These are phyloP conservation scores for Onthophagus sagittarius DNA, from an alignment of 2,888 invertebrate genomes.

Conservation along the genomic window DNA sequence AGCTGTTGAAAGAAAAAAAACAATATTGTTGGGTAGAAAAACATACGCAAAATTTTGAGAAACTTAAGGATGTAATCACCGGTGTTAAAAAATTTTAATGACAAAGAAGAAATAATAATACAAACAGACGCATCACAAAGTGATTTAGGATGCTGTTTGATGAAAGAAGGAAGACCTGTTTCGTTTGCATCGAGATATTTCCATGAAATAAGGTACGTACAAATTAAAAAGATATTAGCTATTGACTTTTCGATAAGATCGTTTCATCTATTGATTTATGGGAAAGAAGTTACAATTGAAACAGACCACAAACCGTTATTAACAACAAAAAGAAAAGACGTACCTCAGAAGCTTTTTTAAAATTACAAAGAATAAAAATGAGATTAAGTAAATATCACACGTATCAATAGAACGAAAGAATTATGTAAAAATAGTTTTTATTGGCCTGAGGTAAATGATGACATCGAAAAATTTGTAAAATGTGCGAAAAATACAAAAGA, in stretches of 20 bases:
- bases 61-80: slow-evolving; percentile 15
- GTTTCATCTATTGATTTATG: background rate
- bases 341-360: background rate
- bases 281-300: background rate
- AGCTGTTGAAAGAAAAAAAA: slow-evolving; percentile 3
- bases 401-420: too few species aligned
- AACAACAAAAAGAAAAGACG: background rate
- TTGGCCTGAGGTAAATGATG: too few species aligned
- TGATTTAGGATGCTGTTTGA: slow-evolving; percentile 30
- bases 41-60: background rate
- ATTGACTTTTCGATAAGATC: slow-evolving; percentile 14
- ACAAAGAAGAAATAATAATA: slow-evolving; percentile 14
- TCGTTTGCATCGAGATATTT: background rate
- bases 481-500: too few species aligned
- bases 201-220: slow-evolving; percentile 16
- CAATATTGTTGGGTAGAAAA: slow-evolving; percentile 8
- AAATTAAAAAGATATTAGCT: slow-evolving; percentile 32
- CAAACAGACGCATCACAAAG: slow-evolving; percentile 32
- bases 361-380: slow-evolving; percentile 8
- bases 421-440: too few species aligned
- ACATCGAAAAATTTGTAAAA: too few species aligned
- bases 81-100: slow-evolving; percentile 15
- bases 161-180: slow-evolving; percentile 29
- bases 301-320: slow-evolving; percentile 10
- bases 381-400: slow-evolving; percentile 16